Evolutionary conservation across 2,797 vertebrate species (phyloP).

Genomic region (Eospalax fontanierii): DNA sequence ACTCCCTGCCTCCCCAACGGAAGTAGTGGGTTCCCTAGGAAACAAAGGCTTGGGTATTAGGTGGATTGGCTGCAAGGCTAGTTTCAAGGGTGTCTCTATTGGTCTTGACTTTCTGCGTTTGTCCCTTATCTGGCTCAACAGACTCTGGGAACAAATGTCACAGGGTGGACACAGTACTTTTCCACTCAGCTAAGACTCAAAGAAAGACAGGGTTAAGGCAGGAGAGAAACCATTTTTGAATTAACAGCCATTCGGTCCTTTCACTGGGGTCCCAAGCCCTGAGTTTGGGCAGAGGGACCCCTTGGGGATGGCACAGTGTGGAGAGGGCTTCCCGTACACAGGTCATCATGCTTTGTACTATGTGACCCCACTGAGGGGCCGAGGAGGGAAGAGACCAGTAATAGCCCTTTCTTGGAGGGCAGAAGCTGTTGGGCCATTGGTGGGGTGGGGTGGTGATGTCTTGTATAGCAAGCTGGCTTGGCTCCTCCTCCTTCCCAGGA

Average conservation of each 20-base stretch:
- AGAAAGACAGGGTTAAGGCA: neutral
- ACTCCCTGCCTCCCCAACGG: too few species aligned
- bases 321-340: neutral
- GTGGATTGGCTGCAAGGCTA: neutral
- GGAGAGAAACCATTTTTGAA: neutral
- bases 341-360: conserved; percentile 57
- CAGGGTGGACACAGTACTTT: neutral
- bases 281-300: neutral
- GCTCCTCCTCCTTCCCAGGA: neutral
- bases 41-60: neutral
- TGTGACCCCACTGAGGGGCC: neutral
- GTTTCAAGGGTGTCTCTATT: neutral
- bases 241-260: neutral
- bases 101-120: neutral
- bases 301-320: too few species aligned
- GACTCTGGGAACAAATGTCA: conserved; percentile 7
- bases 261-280: neutral
- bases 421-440: neutral
- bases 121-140: neutral
- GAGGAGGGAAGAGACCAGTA: too few species aligned
- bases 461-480: neutral
- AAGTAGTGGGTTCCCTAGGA: neutral
- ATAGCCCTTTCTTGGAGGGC: neutral
- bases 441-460: neutral
- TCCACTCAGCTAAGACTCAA: conserved; percentile 27